Evolutionary conservation across 2,113 vertebrate genomes (phyloP).

Genomic region (Podiceps cristatus): DNA sequence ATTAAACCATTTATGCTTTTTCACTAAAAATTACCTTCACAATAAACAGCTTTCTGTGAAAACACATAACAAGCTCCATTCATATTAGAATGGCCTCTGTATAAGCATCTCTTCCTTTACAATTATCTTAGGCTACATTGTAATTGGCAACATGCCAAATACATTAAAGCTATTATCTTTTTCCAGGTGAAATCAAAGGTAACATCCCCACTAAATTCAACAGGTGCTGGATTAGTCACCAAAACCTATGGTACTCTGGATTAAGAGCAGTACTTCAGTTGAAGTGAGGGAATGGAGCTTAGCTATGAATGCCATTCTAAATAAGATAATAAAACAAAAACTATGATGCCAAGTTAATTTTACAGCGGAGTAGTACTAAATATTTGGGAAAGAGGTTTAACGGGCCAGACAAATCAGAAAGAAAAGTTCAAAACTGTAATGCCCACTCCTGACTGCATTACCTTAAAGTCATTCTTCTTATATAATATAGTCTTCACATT

Average conservation of each 20-base stretch:
- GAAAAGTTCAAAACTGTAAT: not conserved
- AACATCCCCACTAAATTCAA: not conserved
- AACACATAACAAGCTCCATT: not conserved
- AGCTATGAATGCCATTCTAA: not conserved
- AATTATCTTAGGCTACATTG: not conserved
- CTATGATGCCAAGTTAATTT: not conserved
- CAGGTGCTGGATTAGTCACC: not conserved
- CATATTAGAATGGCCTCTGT: not conserved
- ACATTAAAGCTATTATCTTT: not conserved
- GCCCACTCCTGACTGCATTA: not conserved
- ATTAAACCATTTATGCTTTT: not conserved
- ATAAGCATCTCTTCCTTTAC: not conserved
- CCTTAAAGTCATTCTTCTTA: not conserved
- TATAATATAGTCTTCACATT: not conserved
- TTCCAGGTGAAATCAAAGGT: not conserved
- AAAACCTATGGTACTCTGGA: not conserved
- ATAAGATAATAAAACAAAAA: not conserved
- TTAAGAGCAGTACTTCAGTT: not conserved
- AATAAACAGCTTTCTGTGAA: not conserved
- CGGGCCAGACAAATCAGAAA: not conserved
- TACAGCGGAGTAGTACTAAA: not conserved
- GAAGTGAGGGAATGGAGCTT: fast-evolving
- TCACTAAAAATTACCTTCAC: not conserved
- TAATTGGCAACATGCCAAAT: not conserved
- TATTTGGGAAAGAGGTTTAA: not conserved